Conservation (phyloP, 2,888 invertebrate genomes). For the Drosophila prolongata region DNA sequence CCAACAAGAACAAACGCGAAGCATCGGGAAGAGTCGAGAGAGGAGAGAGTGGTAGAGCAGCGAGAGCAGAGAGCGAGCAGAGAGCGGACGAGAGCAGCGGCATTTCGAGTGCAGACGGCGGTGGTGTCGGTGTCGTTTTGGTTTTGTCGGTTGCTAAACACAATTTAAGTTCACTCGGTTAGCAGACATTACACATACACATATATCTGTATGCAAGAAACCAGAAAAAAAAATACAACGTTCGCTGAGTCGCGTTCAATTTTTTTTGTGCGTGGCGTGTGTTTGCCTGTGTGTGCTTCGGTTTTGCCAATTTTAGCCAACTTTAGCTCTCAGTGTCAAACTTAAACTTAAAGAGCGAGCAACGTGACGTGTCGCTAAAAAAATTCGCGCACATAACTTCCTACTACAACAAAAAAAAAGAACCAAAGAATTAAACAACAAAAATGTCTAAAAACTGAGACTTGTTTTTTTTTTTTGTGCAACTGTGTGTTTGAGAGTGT, state of each 20-base stretch:
- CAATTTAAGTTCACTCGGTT: constrained; percentile 77
- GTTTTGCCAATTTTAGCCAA: constrained; percentile 47
- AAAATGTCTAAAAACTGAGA: background rate
- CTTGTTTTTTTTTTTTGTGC: constrained; percentile 30
- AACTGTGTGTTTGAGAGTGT: constrained; percentile 20
- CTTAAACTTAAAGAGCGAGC: constrained; percentile 78
- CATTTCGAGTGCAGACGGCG: constrained; percentile 39
- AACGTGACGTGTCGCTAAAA: constrained; percentile 73
- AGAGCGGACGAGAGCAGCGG: constrained; percentile 17
- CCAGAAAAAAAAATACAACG: constrained; percentile 35
- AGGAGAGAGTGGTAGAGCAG: constrained; percentile 8
- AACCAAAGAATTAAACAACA: constrained; percentile 29
- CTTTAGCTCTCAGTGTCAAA: constrained; percentile 71
- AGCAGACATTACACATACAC: constrained; percentile 48
- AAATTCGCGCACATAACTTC: constrained; percentile 68
- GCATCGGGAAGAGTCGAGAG: constrained; percentile 40
- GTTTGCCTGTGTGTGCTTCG: constrained; percentile 35
- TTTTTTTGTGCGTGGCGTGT: constrained; percentile 18
- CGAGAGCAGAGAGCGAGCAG: constrained; percentile 25
- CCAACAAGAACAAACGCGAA: constrained; percentile 46
- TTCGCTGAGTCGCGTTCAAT: constrained; percentile 28
- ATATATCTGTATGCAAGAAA: constrained; percentile 23
- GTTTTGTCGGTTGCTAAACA: constrained; percentile 49
- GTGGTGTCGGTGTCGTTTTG: constrained; percentile 39
- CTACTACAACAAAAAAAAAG: constrained; percentile 57